Percentiles rank a stretch among this genome's conserved stretches.
Conservation (phyloP, 2,113 vertebrate genomes). For the Leucopsar rothschildi region DNA sequence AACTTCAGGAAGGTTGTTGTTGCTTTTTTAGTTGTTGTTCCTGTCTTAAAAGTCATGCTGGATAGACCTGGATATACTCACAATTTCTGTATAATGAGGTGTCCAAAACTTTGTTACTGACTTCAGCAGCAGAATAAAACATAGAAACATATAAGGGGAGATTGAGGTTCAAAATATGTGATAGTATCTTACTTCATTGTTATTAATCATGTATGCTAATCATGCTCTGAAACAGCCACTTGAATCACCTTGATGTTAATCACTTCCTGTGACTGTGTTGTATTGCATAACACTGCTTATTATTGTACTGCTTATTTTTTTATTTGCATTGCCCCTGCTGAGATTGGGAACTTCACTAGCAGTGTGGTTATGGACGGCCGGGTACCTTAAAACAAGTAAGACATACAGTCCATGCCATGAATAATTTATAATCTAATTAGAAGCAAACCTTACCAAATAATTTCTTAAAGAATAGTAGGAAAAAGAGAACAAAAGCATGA, state of each 20-base stretch:
- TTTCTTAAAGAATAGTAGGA: background rate
- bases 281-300: background rate
- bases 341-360: background rate
- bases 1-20: background rate
- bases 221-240: background rate
- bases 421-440: conserved; percentile 15
- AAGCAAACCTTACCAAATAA: background rate
- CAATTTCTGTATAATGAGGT: background rate
- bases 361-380: background rate
- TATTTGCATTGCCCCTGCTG: background rate
- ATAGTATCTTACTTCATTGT: background rate
- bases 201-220: background rate
- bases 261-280: background rate
- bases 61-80: background rate
- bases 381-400: background rate
- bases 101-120: background rate
- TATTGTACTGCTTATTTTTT: background rate
- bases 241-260: background rate
- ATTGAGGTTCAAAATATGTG: background rate
- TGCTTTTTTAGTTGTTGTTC: background rate
- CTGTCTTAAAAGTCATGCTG: background rate
- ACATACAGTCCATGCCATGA: background rate
- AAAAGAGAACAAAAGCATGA: background rate
- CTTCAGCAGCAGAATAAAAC: background rate
- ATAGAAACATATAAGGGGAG: background rate